A percentile compares a stretch with the other conserved stretches of the same genome.
phyloP scores from a whole-genome alignment of 1,140 invertebrate species.

The Schmidtea mediterranea region DNA sequence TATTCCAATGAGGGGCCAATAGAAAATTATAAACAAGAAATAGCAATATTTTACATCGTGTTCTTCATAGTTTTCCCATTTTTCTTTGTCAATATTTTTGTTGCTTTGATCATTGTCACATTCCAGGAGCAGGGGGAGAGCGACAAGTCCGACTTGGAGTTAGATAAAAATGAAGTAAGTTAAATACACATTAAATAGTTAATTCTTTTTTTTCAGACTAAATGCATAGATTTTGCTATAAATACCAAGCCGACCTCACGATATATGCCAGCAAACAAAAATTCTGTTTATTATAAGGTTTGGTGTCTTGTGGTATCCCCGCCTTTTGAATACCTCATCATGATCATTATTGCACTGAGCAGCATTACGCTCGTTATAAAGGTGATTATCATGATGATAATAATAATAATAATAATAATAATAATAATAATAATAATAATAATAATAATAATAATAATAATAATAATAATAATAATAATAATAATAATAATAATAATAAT shows the following conservation, averaged over 20 bases:
- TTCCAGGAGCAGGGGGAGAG: slow-evolving; percentile 99
- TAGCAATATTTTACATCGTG: slow-evolving; percentile 98
- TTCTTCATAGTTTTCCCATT: slow-evolving; percentile 99
- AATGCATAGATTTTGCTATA: slow-evolving; percentile 99
- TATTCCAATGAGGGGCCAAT: slow-evolving; percentile 80
- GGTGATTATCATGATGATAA: slow-evolving; percentile 13
- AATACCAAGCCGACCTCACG: slow-evolving; percentile 81
- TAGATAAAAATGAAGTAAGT: slow-evolving; percentile 93
- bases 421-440: no score
- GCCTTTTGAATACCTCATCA: slow-evolving; percentile 98
- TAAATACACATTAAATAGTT: slow-evolving; percentile 12
- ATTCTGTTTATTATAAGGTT: slow-evolving; percentile 81
- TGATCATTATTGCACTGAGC: slow-evolving; percentile 95
- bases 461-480: no score
- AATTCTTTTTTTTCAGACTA: slow-evolving; percentile 51
- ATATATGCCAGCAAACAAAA: slow-evolving; percentile 92
- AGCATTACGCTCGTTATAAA: slow-evolving; percentile 98
- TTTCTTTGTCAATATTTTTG: slow-evolving; percentile 99
- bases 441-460: slow-evolving; percentile 13
- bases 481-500: not conserved
- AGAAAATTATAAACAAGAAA: slow-evolving; percentile 86
- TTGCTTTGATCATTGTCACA: slow-evolving; percentile 99
- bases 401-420: no score
- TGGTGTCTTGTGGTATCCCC: slow-evolving; percentile 87
- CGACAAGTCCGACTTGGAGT: slow-evolving; percentile 90